Conservation (phyloP, 2,113 vertebrate species). For the Xiphophorus maculatus region DNA sequence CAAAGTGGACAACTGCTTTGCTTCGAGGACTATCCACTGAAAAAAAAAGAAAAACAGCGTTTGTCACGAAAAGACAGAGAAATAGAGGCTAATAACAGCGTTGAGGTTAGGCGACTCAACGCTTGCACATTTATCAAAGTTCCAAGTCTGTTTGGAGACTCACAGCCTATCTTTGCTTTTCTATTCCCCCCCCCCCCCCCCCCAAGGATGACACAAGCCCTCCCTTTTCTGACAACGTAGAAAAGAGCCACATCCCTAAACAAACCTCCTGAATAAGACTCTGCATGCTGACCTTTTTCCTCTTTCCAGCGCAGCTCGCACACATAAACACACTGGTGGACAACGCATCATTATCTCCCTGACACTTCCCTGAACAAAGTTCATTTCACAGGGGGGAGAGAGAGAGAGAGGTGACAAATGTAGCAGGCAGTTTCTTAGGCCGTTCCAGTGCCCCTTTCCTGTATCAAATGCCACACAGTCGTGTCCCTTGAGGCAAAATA, state of each 20-base stretch:
- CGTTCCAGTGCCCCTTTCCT: constrained; percentile 11
- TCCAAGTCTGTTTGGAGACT: background rate
- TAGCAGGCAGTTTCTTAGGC: constrained; percentile 29
- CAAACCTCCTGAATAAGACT: constrained; percentile 16
- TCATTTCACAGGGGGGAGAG: constrained; percentile 37
- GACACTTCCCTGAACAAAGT: constrained; percentile 59
- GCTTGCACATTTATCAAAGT: background rate
- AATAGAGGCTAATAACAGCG: background rate
- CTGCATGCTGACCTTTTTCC: constrained; percentile 28
- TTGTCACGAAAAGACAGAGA: constrained; percentile 14
- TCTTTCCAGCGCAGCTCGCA: constrained; percentile 4
- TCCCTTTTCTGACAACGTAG: background rate
- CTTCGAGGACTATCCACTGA: background rate
- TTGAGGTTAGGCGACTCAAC: background rate
- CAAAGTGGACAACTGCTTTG: background rate
- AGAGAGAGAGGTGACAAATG: constrained; percentile 30
- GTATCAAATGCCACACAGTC: constrained; percentile 29
- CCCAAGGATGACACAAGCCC: background rate
- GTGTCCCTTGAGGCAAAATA: constrained; percentile 15
- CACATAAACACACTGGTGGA: constrained; percentile 8
- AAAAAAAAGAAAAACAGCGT: background rate
- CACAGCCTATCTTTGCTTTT: background rate
- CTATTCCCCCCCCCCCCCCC: constrained; percentile 1
- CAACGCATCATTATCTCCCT: constrained; percentile 24
- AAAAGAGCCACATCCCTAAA: constrained; percentile 19